Conservation (phyloP, 2,888 invertebrate genomes). For the Acleris literana region DNA sequence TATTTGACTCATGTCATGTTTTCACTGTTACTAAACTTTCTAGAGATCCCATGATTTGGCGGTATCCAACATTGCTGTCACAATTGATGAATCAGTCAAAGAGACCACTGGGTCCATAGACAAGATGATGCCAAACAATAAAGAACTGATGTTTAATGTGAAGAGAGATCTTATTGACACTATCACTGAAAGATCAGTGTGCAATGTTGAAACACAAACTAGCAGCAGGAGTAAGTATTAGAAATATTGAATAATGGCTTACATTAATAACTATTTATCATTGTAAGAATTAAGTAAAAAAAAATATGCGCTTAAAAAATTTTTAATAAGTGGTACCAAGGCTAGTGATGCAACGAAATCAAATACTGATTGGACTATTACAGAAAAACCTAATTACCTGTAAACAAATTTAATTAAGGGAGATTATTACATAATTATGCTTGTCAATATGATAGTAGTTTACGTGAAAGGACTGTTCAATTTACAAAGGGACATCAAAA, state of each 20-base stretch:
- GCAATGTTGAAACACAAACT: slow-evolving; percentile 78
- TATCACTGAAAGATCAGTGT: slow-evolving; percentile 72
- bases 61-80: slow-evolving; percentile 85
- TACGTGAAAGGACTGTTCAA: too few relatives aligned
- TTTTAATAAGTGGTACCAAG: too few relatives aligned
- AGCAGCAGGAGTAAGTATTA: slow-evolving; percentile 27
- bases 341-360: too few relatives aligned
- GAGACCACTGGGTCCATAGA: slow-evolving; percentile 83
- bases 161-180: slow-evolving; percentile 87
- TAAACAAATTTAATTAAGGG: too few relatives aligned
- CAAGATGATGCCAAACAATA: slow-evolving; percentile 86
- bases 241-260: slow-evolving; percentile 4
- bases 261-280: neutral
- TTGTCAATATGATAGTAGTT: too few relatives aligned
- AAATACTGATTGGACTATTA: too few relatives aligned
- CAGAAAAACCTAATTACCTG: too few relatives aligned
- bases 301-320: too few relatives aligned
- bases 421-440: too few relatives aligned
- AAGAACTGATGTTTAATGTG: slow-evolving; percentile 84
- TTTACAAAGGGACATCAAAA: too few relatives aligned
- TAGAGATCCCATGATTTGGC: slow-evolving; percentile 83
- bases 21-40: slow-evolving; percentile 35
- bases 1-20: too few relatives aligned
- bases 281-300: too few relatives aligned
- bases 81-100: slow-evolving; percentile 82